phyloP scores from a whole-genome alignment of 1,140 invertebrate species.

The Limonius californicus region DNA sequence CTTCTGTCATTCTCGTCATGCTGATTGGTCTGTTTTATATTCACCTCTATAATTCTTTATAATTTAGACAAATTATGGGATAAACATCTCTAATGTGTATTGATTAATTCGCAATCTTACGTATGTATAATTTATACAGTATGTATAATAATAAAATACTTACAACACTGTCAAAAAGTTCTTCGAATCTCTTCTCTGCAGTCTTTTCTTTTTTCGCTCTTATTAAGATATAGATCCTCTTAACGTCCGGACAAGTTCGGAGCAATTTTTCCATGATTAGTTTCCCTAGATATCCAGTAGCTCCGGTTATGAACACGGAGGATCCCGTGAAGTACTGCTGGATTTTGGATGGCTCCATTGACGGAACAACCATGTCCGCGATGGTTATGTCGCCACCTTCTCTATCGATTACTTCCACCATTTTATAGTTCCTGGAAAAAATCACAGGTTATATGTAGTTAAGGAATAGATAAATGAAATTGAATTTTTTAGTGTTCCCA shows the following conservation, averaged over 20 bases:
- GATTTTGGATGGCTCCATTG: slow-evolving; percentile 23
- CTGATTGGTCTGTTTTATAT: too few relatives aligned
- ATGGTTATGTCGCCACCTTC: not conserved
- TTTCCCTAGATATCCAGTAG: slow-evolving; percentile 67
- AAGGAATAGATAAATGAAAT: too few relatives aligned
- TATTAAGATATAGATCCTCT: slow-evolving; percentile 71
- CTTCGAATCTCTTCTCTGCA: slow-evolving; percentile 56
- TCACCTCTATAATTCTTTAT: too few relatives aligned
- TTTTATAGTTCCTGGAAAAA: too few relatives aligned
- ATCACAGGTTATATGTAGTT: too few relatives aligned
- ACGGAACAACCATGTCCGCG: not conserved
- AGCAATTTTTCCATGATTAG: slow-evolving; percentile 52
- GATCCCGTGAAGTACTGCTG: slow-evolving; percentile 42
- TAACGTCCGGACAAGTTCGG: slow-evolving; percentile 52
- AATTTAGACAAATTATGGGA: too few relatives aligned
- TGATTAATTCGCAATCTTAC: too few relatives aligned
- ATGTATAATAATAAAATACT: too few relatives aligned
- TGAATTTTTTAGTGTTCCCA: too few relatives aligned
- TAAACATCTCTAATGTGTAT: too few relatives aligned
- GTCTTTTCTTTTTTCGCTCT: slow-evolving; percentile 72
- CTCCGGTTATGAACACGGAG: slow-evolving; percentile 53
- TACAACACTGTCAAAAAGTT: slow-evolving; percentile 61
- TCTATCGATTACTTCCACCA: not conserved
- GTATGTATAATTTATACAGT: too few relatives aligned
- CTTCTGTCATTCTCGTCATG: too few relatives aligned